These are phyloP conservation scores for human (Homo sapiens) DNA, from an alignment of 2,113 vertebrate species.

Conservation along the genomic window GRCh38 chr12:93997001-93997500, in stretches of 20 bases:
- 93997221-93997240: not conserved
- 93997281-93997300: not conserved
- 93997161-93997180: not conserved
- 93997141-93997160: not conserved
- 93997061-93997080: not conserved
- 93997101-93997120: not conserved
- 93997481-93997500: not conserved
- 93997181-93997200: not conserved
- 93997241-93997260: not conserved
- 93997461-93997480: constrained; percentile 15
- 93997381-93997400: constrained; percentile 3
- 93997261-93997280: constrained; percentile 5
- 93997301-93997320: constrained; percentile 30
- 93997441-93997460: not conserved
- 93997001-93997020: not conserved
- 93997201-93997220: not conserved
- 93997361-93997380: not conserved
- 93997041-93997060: not conserved
- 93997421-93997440: constrained; percentile 24
- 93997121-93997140: not conserved
- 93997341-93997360: not conserved
- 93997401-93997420: not conserved
- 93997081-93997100: not conserved
- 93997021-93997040: not conserved
- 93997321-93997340: constrained; percentile 25